Percentiles rank a stretch among this genome's conserved stretches.
These are phyloP conservation scores for Listrodromus nycthemerus DNA, from an alignment of 2,888 invertebrate species.

Conservation along the genomic window DNA sequence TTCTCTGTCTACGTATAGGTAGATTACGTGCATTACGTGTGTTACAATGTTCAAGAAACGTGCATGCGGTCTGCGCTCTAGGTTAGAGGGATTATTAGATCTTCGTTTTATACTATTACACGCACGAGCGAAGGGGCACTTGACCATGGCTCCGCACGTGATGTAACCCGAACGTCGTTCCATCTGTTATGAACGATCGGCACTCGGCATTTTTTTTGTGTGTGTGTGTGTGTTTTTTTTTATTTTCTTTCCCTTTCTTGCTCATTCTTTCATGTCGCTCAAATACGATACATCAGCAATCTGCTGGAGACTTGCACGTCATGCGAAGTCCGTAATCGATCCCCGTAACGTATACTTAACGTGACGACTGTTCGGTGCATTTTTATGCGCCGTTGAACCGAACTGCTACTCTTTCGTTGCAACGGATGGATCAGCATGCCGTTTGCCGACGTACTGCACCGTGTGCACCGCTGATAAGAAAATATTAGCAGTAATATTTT, in stretches of 20 bases:
- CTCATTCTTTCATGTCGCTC: conserved; percentile 30
- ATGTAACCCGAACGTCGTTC: conserved; percentile 49
- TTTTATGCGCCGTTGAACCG: conserved; percentile 35
- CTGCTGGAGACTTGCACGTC: conserved; percentile 22
- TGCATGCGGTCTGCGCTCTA: conserved; percentile 28
- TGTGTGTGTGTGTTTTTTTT: conserved; percentile 20
- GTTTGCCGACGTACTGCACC: background rate
- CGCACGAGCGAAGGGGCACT: conserved; percentile 35
- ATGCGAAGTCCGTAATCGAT: conserved; percentile 50
- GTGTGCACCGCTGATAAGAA: background rate
- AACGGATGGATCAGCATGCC: conserved; percentile 22
- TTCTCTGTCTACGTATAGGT: background rate
- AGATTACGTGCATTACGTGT: background rate
- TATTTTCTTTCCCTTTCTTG: conserved; percentile 18
- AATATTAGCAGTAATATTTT: background rate
- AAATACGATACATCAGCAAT: background rate
- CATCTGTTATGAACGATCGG: conserved; percentile 44
- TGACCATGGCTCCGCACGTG: conserved; percentile 55
- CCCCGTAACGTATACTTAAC: conserved; percentile 43
- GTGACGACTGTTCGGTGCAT: conserved; percentile 36
- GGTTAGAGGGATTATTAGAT: conserved; percentile 27
- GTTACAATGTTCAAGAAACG: conserved; percentile 9
- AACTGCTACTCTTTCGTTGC: conserved; percentile 23
- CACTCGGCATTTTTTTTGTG: conserved; percentile 45
- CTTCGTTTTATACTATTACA: conserved; percentile 20